phyloP scores from a whole-genome alignment of 2,888 invertebrate species.

The Pachycephus smyrnensis region DNA sequence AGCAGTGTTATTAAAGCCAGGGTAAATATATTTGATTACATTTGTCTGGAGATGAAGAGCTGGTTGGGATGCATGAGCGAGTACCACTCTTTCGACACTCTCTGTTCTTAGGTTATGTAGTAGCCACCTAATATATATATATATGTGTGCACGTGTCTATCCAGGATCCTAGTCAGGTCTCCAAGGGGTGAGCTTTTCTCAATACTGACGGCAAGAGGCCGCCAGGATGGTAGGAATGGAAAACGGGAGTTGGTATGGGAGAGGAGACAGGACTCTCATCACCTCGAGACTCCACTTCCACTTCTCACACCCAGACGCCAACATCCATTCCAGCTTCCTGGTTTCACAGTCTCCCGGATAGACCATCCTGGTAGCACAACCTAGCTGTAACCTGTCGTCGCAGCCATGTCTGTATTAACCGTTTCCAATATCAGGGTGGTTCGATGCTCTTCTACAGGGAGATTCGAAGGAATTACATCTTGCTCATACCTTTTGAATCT shows the following conservation, averaged over 20 bases:
- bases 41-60: constrained; percentile 47
- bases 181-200: neutral
- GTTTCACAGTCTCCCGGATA: neutral
- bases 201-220: neutral
- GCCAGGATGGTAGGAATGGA: constrained; percentile 1
- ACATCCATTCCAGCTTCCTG: constrained; percentile 14
- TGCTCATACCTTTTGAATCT: neutral
- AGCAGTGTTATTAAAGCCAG: constrained; percentile 31
- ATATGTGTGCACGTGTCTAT: neutral
- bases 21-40: constrained; percentile 54
- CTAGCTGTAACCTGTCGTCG: constrained; percentile 13
- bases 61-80: constrained; percentile 45
- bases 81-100: constrained; percentile 18
- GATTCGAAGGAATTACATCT: neutral
- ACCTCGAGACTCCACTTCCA: constrained; percentile 13
- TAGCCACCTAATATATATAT: neutral
- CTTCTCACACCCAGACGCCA: constrained; percentile 19
- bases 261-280: constrained; percentile 9
- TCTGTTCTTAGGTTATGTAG: neutral
- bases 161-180: neutral
- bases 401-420: constrained; percentile 23
- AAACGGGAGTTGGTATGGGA: neutral
- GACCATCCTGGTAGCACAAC: neutral
- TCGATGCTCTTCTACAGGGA: neutral
- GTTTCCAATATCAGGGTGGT: constrained; percentile 23